A percentile compares a stretch with the other conserved stretches of the same genome.
Conservation (phyloP, 2,888 invertebrate species). For the Exephanes ischioxanthus region DNA sequence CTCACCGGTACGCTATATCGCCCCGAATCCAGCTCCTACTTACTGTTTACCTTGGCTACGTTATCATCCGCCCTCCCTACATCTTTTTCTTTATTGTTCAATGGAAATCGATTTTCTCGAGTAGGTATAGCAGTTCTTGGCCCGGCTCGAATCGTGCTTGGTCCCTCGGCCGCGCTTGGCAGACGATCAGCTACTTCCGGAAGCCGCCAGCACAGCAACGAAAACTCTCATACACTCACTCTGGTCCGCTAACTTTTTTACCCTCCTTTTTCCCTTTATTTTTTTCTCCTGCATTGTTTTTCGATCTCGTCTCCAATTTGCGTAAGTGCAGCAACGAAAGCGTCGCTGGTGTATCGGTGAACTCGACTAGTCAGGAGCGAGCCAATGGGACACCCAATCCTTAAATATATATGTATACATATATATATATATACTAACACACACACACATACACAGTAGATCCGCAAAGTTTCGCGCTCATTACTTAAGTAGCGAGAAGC, state of each 20-base stretch:
- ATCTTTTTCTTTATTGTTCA: slow-evolving; percentile 43
- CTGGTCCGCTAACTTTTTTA: slow-evolving; percentile 20
- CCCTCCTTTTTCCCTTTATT: slow-evolving; percentile 13
- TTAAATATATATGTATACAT: neutral
- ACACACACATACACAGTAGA: slow-evolving; percentile 15
- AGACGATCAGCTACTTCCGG: slow-evolving; percentile 62
- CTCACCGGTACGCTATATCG: neutral
- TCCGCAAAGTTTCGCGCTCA: slow-evolving; percentile 75
- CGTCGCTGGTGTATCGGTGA: slow-evolving; percentile 50
- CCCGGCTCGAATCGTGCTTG: slow-evolving; percentile 43
- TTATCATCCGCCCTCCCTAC: neutral
- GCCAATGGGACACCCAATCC: slow-evolving; percentile 22
- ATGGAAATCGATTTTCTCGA: slow-evolving; percentile 61
- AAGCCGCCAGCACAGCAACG: slow-evolving; percentile 50
- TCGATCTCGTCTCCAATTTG: slow-evolving; percentile 73
- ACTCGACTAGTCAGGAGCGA: slow-evolving; percentile 19
- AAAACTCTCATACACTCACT: slow-evolving; percentile 37
- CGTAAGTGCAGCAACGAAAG: slow-evolving; percentile 71
- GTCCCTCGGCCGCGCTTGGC: slow-evolving; percentile 44
- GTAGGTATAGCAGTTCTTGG: slow-evolving; percentile 21
- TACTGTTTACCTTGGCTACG: slow-evolving; percentile 9
- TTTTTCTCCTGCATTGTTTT: slow-evolving; percentile 61
- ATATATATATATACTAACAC: neutral
- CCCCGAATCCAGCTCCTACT: neutral
- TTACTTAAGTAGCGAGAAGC: slow-evolving; percentile 77